Conservation (phyloP, 2,888 invertebrate species). For the Agriotes lineatus region DNA sequence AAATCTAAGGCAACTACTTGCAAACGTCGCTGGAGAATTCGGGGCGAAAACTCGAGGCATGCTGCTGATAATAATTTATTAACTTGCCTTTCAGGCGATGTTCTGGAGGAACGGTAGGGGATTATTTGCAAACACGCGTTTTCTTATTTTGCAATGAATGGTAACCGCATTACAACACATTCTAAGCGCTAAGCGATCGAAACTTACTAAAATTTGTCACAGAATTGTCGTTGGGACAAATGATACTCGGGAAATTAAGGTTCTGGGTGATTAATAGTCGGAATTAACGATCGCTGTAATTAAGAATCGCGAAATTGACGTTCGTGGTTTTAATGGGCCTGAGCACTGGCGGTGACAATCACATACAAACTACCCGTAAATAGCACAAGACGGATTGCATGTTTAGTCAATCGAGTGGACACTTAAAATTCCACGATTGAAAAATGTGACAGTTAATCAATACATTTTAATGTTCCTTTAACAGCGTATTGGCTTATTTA, state of each 20-base stretch:
- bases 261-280: slow-evolving; percentile 36
- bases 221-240: slow-evolving; percentile 33
- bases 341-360: slow-evolving; percentile 37
- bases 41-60: too few species aligned
- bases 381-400: slow-evolving; percentile 26
- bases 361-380: slow-evolving; percentile 36
- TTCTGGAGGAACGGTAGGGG: too few species aligned
- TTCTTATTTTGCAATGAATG: slow-evolving; percentile 5
- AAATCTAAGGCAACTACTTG: too few species aligned
- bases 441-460: background rate
- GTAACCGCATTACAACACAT: background rate
- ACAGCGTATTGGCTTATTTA: too few species aligned
- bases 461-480: background rate
- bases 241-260: slow-evolving; percentile 38
- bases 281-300: slow-evolving; percentile 38
- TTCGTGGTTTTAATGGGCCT: slow-evolving; percentile 33
- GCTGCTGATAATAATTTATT: too few species aligned
- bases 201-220: slow-evolving; percentile 37
- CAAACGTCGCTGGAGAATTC: too few species aligned
- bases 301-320: slow-evolving; percentile 39
- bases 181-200: slow-evolving; percentile 10
- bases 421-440: too few species aligned
- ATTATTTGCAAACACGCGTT: background rate
- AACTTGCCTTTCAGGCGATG: too few species aligned
- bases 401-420: slow-evolving; percentile 8